phyloP scores from a whole-genome alignment of 2,113 vertebrate species.

The Microtus richardsoni region DNA sequence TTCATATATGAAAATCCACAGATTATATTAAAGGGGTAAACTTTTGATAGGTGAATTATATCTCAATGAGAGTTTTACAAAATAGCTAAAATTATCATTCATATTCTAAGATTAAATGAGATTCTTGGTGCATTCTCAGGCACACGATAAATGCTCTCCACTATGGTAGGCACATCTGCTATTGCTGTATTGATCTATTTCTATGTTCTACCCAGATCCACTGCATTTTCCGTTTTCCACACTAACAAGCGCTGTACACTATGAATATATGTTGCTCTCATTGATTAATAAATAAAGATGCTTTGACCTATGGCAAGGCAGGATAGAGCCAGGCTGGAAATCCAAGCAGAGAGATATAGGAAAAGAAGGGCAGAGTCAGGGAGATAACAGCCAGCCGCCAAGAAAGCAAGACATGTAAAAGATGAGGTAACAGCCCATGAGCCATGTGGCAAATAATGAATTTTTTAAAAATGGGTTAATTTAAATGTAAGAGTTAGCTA shows the following conservation, averaged over 20 bases:
- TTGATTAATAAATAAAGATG: too few species aligned
- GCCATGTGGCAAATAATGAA: too few species aligned
- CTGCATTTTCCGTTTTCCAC: not conserved
- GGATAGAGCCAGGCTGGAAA: too few species aligned
- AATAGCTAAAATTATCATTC: constrained; percentile 20
- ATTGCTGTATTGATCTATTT: not conserved
- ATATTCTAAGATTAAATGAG: not conserved
- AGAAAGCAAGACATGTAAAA: too few species aligned
- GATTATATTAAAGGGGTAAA: not conserved
- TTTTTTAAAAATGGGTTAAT: too few species aligned
- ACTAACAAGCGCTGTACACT: not conserved
- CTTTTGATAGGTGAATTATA: not conserved
- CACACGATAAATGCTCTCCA: constrained; percentile 20
- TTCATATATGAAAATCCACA: not conserved
- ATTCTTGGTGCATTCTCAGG: not conserved
- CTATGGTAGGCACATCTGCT: not conserved
- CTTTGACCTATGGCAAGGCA: too few species aligned
- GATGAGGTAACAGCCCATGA: too few species aligned
- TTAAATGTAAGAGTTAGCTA: too few species aligned
- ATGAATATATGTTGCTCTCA: too few species aligned
- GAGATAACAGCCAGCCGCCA: fast-evolving
- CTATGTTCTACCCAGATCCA: not conserved
- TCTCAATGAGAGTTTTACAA: constrained; percentile 31
- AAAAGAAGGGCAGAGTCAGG: too few species aligned
- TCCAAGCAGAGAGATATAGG: too few species aligned